A percentile compares a stretch with the other conserved stretches of the same genome.
Conservation (phyloP, 2,888 invertebrate species). For the Epistrophella euchroma region DNA sequence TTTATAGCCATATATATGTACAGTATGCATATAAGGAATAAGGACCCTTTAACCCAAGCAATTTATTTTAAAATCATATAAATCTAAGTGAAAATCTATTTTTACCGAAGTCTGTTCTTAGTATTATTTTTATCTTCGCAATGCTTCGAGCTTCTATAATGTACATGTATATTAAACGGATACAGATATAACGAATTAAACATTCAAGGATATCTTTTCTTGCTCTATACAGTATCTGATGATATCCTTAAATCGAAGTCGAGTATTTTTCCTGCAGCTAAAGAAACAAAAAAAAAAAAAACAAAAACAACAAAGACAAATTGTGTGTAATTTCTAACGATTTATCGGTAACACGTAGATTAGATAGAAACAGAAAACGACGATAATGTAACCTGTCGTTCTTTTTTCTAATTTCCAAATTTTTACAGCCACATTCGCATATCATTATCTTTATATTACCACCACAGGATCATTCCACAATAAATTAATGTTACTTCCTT, state of each 20-base stretch:
- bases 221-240: not conserved
- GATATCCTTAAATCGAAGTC: slow-evolving; percentile 12
- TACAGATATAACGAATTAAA: slow-evolving; percentile 28
- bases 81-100: slow-evolving; percentile 71
- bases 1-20: not conserved
- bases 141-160: not conserved
- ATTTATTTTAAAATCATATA: slow-evolving; percentile 70
- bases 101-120: slow-evolving; percentile 17
- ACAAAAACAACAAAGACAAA: slow-evolving; percentile 59
- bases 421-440: slow-evolving; percentile 35
- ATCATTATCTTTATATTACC: slow-evolving; percentile 36
- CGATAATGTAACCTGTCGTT: not conserved
- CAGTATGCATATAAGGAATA: not conserved
- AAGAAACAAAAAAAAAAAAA: not conserved
- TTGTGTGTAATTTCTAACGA: slow-evolving; percentile 68
- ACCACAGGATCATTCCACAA: slow-evolving; percentile 47
- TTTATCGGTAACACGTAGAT: slow-evolving; percentile 67
- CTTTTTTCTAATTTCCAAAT: slow-evolving; percentile 21
- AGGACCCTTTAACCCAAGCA: slow-evolving; percentile 32
- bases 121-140: slow-evolving; percentile 35
- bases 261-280: not conserved
- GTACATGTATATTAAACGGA: not conserved
- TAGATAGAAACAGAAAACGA: slow-evolving; percentile 12
- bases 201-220: slow-evolving; percentile 16
- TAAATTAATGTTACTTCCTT: slow-evolving; percentile 22